Evolutionary conservation across 2,888 invertebrate genomes (phyloP).

Genomic region (Athalia circularis): DNA sequence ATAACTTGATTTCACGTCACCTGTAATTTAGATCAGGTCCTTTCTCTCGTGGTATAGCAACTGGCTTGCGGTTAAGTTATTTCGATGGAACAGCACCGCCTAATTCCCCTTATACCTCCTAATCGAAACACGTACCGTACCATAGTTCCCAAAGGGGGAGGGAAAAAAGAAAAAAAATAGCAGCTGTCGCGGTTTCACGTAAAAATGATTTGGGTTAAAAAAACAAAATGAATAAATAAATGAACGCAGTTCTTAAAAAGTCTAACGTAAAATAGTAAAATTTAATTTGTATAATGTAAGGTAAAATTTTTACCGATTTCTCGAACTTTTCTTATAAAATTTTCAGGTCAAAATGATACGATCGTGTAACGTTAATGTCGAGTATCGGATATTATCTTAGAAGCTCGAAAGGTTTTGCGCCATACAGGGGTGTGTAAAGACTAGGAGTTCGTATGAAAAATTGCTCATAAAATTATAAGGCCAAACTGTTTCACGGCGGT

Average conservation of each 20-base stretch:
- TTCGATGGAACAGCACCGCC: conserved; percentile 7
- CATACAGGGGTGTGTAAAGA: neutral
- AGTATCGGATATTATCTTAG: neutral
- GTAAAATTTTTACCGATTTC: too few species aligned
- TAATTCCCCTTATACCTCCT: conserved; percentile 4
- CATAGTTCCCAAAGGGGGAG: neutral
- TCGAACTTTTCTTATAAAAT: too few species aligned
- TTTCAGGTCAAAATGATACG: neutral
- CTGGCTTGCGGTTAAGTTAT: neutral
- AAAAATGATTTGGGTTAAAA: too few species aligned
- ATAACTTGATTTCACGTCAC: conserved; percentile 68
- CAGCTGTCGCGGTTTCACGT: too few species aligned
- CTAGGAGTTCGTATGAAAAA: neutral
- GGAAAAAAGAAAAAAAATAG: neutral
- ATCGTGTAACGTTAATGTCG: neutral
- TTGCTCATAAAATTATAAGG: conserved; percentile 31
- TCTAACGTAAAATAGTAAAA: too few species aligned
- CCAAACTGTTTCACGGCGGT: conserved; percentile 41
- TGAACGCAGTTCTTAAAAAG: too few species aligned
- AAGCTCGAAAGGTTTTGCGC: neutral
- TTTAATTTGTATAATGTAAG: neutral
- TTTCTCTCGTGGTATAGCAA: conserved; percentile 44
- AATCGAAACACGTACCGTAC: neutral
- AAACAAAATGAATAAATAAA: too few species aligned
- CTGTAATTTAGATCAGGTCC: conserved; percentile 61